phyloP scores from a whole-genome alignment of 1,140 invertebrate species.

The Melipona quadrifasciata region DNA sequence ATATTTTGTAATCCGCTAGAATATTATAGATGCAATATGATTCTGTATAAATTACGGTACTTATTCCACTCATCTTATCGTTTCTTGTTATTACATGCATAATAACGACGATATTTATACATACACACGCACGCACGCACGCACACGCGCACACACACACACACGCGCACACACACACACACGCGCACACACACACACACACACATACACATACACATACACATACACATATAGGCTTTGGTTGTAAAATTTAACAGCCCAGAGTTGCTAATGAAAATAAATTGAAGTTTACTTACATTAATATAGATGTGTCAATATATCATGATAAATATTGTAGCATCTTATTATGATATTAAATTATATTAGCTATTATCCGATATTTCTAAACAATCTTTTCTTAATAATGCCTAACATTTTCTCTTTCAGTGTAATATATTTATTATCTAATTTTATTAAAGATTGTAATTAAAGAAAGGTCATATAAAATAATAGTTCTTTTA shows the following conservation, averaged over 20 bases:
- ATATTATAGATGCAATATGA: conserved; percentile 38
- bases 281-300: conserved; percentile 54
- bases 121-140: neutral
- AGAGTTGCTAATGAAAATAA: conserved; percentile 26
- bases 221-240: conserved; percentile 21
- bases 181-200: too few species aligned
- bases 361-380: conserved; percentile 22
- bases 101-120: conserved; percentile 40
- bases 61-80: conserved; percentile 49
- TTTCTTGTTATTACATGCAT: conserved; percentile 50
- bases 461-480: neutral
- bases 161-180: too few species aligned
- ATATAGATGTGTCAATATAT: conserved; percentile 36
- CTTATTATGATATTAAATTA: conserved; percentile 72
- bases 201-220: too few species aligned
- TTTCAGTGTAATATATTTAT: neutral
- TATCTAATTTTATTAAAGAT: neutral
- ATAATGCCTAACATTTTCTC: neutral
- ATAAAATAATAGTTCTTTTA: neutral
- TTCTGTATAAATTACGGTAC: conserved; percentile 14
- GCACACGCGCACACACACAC: too few species aligned
- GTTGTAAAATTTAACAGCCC: conserved; percentile 49
- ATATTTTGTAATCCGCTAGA: conserved; percentile 46
- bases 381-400: neutral
- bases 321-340: conserved; percentile 69